phyloP scores from a whole-genome alignment of 2,888 invertebrate genomes.

The Alsophila aescularia region DNA sequence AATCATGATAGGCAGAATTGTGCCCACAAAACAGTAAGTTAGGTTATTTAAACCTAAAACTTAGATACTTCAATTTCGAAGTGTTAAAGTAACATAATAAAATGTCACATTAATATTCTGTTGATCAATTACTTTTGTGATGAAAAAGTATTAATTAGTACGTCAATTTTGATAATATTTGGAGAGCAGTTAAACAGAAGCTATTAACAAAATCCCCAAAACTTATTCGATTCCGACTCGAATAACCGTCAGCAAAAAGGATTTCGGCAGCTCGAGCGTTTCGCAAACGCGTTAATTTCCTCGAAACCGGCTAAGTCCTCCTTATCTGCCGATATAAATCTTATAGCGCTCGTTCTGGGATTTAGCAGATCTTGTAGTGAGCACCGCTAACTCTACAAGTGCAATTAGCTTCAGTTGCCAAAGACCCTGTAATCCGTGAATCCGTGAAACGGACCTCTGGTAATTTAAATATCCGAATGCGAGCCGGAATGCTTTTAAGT shows the following conservation, averaged over 20 bases:
- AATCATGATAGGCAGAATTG: too few relatives aligned
- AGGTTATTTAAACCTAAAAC: too few relatives aligned
- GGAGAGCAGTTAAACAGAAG: background rate
- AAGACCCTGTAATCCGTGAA: constrained; percentile 74
- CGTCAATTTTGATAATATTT: too few relatives aligned
- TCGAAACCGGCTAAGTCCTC: constrained; percentile 42
- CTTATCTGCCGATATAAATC: constrained; percentile 75
- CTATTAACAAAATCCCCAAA: background rate
- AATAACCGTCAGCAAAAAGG: constrained; percentile 5
- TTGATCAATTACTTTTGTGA: too few relatives aligned
- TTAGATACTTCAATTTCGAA: too few relatives aligned
- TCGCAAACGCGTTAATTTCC: constrained; percentile 75
- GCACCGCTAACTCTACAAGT: constrained; percentile 74
- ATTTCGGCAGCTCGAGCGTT: constrained; percentile 42
- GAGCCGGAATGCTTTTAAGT: background rate
- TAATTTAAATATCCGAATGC: constrained; percentile 58
- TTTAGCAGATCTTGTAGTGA: constrained; percentile 65
- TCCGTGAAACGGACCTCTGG: constrained; percentile 67
- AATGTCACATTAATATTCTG: too few relatives aligned
- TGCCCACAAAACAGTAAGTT: too few relatives aligned
- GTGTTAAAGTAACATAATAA: too few relatives aligned
- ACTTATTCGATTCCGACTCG: constrained; percentile 11
- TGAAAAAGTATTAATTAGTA: too few relatives aligned
- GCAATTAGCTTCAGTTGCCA: constrained; percentile 75
- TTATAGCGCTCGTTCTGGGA: constrained; percentile 78